Percentiles rank a stretch among this genome's conserved stretches.
phyloP scores from a whole-genome alignment of 2,888 invertebrate genomes.

The Periphyllus acericola region DNA sequence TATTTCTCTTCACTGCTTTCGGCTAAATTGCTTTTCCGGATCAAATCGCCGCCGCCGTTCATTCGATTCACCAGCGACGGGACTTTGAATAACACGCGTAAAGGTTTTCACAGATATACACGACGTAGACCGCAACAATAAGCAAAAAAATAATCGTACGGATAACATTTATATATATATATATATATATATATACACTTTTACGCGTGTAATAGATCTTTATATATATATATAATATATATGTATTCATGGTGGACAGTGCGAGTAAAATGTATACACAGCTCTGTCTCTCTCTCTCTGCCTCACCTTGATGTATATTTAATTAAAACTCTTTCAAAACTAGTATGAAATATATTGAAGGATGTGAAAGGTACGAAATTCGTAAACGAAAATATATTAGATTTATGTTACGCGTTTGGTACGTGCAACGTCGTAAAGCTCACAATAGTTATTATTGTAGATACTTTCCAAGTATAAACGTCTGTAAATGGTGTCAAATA shows the following conservation, averaged over 20 bases:
- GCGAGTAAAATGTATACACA: neutral
- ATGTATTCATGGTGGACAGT: neutral
- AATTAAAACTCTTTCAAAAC: neutral
- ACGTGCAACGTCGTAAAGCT: neutral
- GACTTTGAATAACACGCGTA: neutral
- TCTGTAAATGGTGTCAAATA: neutral
- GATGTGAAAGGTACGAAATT: neutral
- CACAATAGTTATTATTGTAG: neutral
- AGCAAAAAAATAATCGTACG: neutral
- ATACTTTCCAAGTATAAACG: neutral
- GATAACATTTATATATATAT: neutral
- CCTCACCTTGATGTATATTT: neutral
- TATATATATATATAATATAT: too few species aligned
- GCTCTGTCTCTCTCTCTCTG: neutral
- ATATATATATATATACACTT: too few species aligned
- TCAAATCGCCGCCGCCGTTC: neutral
- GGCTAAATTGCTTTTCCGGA: conserved; percentile 14
- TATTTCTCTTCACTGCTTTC: conserved; percentile 4
- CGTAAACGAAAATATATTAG: neutral
- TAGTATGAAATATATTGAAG: neutral
- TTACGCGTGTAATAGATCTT: too few species aligned
- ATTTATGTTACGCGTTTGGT: neutral
- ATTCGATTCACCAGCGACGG: neutral
- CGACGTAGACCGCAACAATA: neutral
- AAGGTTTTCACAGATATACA: neutral